A percentile compares a stretch with the other conserved stretches of the same genome.
Evolutionary conservation across 2,113 vertebrate genomes (phyloP).

Genomic region (Lepisosteus osseus): DNA sequence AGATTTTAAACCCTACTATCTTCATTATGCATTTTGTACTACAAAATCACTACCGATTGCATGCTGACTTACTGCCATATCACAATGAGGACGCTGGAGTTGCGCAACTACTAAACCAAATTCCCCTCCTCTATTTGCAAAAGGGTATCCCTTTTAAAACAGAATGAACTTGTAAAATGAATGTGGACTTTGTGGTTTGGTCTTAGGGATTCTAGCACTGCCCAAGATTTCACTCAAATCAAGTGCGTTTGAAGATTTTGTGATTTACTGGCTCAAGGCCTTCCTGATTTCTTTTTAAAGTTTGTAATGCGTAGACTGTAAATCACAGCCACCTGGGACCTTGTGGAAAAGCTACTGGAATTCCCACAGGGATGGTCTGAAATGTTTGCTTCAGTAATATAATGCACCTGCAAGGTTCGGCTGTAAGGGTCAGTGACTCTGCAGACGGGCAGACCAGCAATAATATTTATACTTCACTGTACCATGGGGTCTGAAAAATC

Average conservation of each 20-base stretch:
- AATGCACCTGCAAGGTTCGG: conserved; percentile 19
- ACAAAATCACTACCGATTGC: too few relatives aligned
- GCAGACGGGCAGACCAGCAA: conserved; percentile 12
- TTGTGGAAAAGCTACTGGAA: conserved; percentile 20
- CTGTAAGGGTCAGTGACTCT: neutral
- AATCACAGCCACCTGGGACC: conserved; percentile 19
- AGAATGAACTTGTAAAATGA: too few relatives aligned
- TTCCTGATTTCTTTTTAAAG: conserved; percentile 12
- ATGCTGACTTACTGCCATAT: too few relatives aligned
- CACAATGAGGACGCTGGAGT: neutral
- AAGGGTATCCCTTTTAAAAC: conserved; percentile 3
- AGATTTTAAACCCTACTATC: too few relatives aligned
- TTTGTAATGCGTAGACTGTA: conserved; percentile 15
- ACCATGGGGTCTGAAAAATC: neutral
- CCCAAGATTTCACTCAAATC: neutral
- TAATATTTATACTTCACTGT: conserved; percentile 15
- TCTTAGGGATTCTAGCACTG: neutral
- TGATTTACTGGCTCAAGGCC: conserved; percentile 13
- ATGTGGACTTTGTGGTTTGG: neutral
- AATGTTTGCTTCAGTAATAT: conserved; percentile 17
- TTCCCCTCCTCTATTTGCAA: too few relatives aligned
- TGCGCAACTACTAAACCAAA: neutral
- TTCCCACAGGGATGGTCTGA: conserved; percentile 13
- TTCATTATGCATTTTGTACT: too few relatives aligned
- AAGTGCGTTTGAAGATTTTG: conserved; percentile 9